phyloP scores from a whole-genome alignment of 2,888 invertebrate genomes.

The Caenorhabditis sp. region DNA sequence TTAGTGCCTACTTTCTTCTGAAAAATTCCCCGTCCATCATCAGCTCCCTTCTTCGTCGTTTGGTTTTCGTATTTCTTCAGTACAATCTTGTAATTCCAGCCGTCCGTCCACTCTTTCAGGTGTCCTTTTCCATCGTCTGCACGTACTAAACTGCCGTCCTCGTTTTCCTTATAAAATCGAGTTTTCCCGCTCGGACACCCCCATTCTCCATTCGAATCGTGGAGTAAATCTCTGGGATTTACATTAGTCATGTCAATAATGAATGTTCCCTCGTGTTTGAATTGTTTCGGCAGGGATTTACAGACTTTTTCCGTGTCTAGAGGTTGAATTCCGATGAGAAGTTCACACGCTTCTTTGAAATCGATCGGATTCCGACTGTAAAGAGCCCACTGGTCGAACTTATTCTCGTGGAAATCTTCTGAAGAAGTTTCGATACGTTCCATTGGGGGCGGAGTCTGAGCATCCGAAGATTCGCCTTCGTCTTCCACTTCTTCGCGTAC shows the following conservation, averaged over 20 bases:
- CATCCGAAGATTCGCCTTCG: not conserved
- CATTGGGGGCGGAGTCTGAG: slow-evolving; percentile 6
- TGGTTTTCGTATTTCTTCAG: slow-evolving; percentile 47
- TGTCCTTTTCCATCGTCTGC: slow-evolving; percentile 59
- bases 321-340: slow-evolving; percentile 50
- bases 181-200: slow-evolving; percentile 61
- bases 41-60: slow-evolving; percentile 12
- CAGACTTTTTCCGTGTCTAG: slow-evolving; percentile 57
- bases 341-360: slow-evolving; percentile 65
- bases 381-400: slow-evolving; percentile 55
- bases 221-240: not conserved
- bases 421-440: slow-evolving; percentile 2
- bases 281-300: slow-evolving; percentile 52
- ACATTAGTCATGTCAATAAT: slow-evolving; percentile 38
- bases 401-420: not conserved
- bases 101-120: slow-evolving; percentile 19
- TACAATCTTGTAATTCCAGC: slow-evolving; percentile 37
- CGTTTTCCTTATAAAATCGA: slow-evolving; percentile 49
- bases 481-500: slow-evolving; percentile 11
- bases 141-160: slow-evolving; percentile 31
- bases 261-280: slow-evolving; percentile 62
- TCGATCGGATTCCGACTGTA: slow-evolving; percentile 59
- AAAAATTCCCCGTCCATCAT: slow-evolving; percentile 41
- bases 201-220: slow-evolving; percentile 62
- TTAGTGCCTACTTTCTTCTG: slow-evolving; percentile 36